Conservation (phyloP, 1,140 invertebrate genomes). For the Ceratitis capitata region DNA sequence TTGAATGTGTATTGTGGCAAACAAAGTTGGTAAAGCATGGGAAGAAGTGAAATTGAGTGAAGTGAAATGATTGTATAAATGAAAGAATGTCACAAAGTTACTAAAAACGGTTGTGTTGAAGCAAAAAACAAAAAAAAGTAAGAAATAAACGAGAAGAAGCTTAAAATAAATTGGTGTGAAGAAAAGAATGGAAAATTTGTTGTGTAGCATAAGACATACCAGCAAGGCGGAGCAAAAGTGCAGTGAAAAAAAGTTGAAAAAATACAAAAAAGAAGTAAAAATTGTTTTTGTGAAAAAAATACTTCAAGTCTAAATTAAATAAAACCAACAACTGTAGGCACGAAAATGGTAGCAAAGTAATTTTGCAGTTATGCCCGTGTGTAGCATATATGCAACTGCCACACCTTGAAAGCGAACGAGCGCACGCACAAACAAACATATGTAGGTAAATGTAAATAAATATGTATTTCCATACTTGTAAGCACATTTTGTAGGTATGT, state of each 20-base stretch:
- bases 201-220: neutral
- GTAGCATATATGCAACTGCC: neutral
- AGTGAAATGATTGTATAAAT: neutral
- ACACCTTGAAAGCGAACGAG: too few species aligned
- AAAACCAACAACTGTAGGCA: neutral
- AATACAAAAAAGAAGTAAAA: too few species aligned
- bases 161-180: neutral
- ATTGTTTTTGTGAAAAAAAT: neutral
- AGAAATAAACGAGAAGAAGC: neutral
- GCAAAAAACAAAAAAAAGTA: neutral
- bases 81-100: constrained; percentile 33
- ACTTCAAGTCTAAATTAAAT: constrained; percentile 13
- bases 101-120: neutral
- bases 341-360: constrained; percentile 23
- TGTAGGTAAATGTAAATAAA: too few species aligned
- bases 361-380: neutral
- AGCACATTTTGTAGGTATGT: neutral
- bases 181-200: neutral
- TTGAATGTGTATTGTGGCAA: too few species aligned
- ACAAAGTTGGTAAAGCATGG: neutral
- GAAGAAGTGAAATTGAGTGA: neutral
- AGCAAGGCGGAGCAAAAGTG: neutral
- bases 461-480: too few species aligned
- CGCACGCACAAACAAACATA: too few species aligned
- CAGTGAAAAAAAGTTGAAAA: neutral